A percentile compares a stretch with the other conserved stretches of the same genome.
These are phyloP conservation scores for Caranx ignobilis DNA, from an alignment of 2,113 vertebrate species.

Conservation along the genomic window DNA sequence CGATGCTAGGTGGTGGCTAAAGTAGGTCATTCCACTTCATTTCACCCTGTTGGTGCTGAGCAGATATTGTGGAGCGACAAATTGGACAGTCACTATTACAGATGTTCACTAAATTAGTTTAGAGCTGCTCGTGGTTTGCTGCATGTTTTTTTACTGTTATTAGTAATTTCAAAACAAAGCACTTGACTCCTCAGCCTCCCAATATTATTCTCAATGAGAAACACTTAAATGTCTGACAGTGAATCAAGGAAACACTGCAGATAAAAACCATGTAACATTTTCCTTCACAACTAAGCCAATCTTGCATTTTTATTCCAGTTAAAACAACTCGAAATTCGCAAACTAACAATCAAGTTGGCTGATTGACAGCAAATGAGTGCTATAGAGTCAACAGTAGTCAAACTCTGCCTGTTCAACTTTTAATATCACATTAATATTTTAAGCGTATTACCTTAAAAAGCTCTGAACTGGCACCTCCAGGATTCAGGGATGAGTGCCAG, in stretches of 20 bases:
- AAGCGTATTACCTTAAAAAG: slow-evolving; percentile 29
- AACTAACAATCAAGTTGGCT: not conserved
- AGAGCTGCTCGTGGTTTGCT: not conserved
- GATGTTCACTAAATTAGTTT: slow-evolving; percentile 13
- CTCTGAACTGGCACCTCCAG: slow-evolving; percentile 18
- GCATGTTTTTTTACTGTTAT: not conserved
- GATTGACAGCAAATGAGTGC: not conserved
- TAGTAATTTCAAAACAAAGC: not conserved
- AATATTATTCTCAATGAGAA: not conserved
- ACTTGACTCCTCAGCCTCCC: not conserved
- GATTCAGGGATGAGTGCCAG: slow-evolving; percentile 29
- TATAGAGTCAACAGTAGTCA: not conserved
- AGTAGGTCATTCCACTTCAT: slow-evolving; percentile 64
- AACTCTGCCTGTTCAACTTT: not conserved
- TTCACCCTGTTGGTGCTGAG: slow-evolving; percentile 34
- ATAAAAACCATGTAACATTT: not conserved
- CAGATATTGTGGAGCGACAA: slow-evolving; percentile 27
- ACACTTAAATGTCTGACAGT: not conserved
- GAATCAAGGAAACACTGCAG: not conserved
- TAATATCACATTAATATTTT: slow-evolving; percentile 33
- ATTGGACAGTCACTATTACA: slow-evolving; percentile 25
- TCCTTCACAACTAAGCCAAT: not conserved
- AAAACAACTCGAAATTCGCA: not conserved
- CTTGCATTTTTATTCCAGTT: not conserved
- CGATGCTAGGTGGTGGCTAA: slow-evolving; percentile 47